These are phyloP conservation scores for Strigops habroptila DNA, from an alignment of 2,113 vertebrate species.

Conservation along the genomic window DNA sequence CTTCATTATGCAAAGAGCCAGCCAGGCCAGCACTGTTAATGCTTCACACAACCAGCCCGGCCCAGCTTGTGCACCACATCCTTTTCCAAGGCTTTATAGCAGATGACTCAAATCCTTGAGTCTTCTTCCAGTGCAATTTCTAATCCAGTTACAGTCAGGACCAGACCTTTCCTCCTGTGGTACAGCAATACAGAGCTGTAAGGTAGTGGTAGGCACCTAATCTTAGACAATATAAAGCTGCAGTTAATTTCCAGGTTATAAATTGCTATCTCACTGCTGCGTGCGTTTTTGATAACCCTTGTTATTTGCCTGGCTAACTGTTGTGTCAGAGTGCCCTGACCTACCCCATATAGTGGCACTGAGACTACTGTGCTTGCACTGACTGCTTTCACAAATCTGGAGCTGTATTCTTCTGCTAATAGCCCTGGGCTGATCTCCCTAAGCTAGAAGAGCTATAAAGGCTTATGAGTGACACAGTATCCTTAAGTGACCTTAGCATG, in stretches of 20 bases:
- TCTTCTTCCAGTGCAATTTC: background rate
- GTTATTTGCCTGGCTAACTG: background rate
- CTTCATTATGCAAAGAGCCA: background rate
- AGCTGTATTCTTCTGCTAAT: background rate
- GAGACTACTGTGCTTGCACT: background rate
- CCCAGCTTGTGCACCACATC: background rate
- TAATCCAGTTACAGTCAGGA: background rate
- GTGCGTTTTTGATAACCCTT: background rate
- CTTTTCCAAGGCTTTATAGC: background rate
- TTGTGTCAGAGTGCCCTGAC: constrained; percentile 4
- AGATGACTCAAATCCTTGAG: background rate
- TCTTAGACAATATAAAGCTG: background rate
- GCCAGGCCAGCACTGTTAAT: background rate
- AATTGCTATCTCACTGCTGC: background rate
- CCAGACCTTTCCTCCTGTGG: background rate
- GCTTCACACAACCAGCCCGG: background rate
- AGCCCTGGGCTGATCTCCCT: background rate
- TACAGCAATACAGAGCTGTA: background rate
- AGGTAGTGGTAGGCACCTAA: background rate
- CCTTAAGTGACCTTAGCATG: constrained; percentile 16
- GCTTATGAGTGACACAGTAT: background rate
- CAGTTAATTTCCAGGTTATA: background rate
- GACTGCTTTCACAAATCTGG: background rate
- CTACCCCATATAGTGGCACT: background rate
- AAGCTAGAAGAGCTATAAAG: background rate